These are phyloP conservation scores for Morinoia aosen DNA, from an alignment of 2,888 invertebrate species.

Conservation along the genomic window DNA sequence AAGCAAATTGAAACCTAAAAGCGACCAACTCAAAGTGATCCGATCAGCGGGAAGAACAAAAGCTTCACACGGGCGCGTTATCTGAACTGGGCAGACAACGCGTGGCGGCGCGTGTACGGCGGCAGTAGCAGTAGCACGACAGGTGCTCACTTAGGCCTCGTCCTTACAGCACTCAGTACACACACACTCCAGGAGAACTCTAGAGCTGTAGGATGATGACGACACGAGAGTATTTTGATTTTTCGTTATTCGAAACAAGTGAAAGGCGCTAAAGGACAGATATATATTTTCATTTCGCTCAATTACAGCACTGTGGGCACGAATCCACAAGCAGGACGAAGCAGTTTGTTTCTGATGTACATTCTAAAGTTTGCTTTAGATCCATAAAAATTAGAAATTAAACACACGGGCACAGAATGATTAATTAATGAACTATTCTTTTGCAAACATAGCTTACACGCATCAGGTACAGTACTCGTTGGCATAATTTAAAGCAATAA, in stretches of 20 bases:
- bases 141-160: neutral
- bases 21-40: neutral
- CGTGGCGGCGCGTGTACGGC: neutral
- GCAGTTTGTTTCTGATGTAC: neutral
- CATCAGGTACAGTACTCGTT: neutral
- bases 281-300: neutral
- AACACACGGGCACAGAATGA: neutral
- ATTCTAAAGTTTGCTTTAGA: neutral
- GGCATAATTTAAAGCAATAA: no score
- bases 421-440: neutral
- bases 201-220: neutral
- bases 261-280: neutral
- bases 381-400: neutral
- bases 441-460: neutral
- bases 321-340: neutral
- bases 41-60: slow-evolving; percentile 15
- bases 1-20: slow-evolving; percentile 9
- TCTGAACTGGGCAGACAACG: neutral
- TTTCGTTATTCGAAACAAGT: neutral
- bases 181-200: neutral
- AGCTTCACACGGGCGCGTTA: neutral
- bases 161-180: neutral
- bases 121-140: neutral
- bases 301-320: neutral
- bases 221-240: neutral